These are phyloP conservation scores for Apamea crenata DNA, from an alignment of 2,888 invertebrate species.

Conservation along the genomic window DNA sequence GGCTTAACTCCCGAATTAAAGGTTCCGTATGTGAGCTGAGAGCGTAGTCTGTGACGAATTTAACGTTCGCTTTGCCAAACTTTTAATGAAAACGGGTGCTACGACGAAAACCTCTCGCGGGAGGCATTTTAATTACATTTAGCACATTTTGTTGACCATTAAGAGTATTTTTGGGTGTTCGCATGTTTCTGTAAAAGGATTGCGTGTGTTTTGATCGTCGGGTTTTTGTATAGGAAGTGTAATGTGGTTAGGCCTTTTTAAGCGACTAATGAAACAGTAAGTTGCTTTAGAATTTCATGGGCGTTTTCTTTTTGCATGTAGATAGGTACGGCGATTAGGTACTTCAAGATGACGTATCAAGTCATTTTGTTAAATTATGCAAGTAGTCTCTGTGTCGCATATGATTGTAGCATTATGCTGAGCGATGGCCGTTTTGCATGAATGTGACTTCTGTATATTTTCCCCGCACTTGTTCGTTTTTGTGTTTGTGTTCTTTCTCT, in stretches of 20 bases:
- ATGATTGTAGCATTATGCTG: not conserved
- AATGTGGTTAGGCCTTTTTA: not conserved
- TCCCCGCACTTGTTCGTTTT: no score
- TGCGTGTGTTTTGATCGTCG: conserved; percentile 11
- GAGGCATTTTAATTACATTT: conserved; percentile 68
- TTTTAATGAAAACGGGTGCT: conserved; percentile 67
- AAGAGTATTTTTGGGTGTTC: conserved; percentile 45
- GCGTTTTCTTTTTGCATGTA: not conserved
- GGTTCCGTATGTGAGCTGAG: conserved; percentile 31
- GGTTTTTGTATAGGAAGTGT: conserved; percentile 5
- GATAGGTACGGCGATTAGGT: not conserved
- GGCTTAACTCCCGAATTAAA: conserved; percentile 37
- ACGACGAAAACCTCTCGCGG: conserved; percentile 55
- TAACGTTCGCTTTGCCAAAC: conserved; percentile 58
- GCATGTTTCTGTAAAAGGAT: conserved; percentile 21
- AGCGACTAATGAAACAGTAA: not conserved
- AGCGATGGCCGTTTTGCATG: no score
- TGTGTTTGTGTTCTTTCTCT: no score
- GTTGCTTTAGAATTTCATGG: not conserved
- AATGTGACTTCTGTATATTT: no score
- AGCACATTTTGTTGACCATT: conserved; percentile 55
- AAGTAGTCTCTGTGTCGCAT: not conserved
- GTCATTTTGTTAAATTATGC: not conserved
- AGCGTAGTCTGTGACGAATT: conserved; percentile 52
- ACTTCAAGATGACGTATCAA: not conserved